These are phyloP conservation scores for Patella ulyssiponensis DNA, from an alignment of 2,888 invertebrate genomes.

Conservation along the genomic window DNA sequence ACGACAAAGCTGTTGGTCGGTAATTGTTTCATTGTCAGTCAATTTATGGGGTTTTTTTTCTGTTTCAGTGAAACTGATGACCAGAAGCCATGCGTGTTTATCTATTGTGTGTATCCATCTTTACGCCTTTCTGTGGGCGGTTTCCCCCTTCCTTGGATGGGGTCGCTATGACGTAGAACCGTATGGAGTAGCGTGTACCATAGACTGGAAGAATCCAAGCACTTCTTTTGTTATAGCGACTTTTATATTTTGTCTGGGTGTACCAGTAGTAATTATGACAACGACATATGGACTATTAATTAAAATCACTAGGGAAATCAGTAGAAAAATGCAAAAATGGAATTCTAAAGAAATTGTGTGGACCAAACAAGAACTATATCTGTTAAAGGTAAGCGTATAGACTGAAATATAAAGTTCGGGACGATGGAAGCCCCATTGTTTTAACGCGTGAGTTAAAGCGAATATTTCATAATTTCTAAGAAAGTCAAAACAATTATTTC, in stretches of 20 bases:
- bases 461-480: no score
- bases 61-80: not conserved
- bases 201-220: slow-evolving; percentile 39
- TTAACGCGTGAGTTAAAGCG: no score
- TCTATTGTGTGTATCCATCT: slow-evolving; percentile 17
- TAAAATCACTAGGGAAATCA: not conserved
- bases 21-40: not conserved
- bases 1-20: no score
- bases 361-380: slow-evolving; percentile 14
- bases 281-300: slow-evolving; percentile 35
- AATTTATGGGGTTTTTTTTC: not conserved
- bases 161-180: slow-evolving; percentile 44
- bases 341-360: not conserved
- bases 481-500: no score
- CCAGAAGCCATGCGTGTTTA: not conserved
- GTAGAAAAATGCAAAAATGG: slow-evolving; percentile 18
- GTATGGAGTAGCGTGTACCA: slow-evolving; percentile 40
- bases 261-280: slow-evolving; percentile 35
- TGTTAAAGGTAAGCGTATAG: slow-evolving; percentile 1
- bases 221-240: slow-evolving; percentile 37
- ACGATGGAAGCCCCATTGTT: no score
- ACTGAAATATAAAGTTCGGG: no score
- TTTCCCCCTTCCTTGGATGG: slow-evolving; percentile 44
- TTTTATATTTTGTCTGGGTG: slow-evolving; percentile 37
- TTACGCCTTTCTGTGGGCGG: slow-evolving; percentile 42